Percentiles rank a stretch among this genome's conserved stretches.
Conservation (phyloP, 2,797 vertebrate species). For the Coregonus suidteri region DNA sequence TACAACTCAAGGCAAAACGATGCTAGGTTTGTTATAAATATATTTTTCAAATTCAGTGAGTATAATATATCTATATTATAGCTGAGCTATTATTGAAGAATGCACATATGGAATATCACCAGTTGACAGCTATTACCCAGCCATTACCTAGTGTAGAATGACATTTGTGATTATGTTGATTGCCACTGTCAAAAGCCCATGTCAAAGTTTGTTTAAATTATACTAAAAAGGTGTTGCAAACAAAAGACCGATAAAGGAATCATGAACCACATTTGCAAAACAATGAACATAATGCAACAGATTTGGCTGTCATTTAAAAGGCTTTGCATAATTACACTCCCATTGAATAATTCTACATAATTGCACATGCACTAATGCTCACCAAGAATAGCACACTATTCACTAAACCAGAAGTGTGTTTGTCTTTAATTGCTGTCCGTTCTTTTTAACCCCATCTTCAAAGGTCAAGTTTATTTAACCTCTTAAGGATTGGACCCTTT, state of each 20-base stretch:
- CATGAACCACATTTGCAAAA: constrained; percentile 77
- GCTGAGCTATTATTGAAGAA: constrained; percentile 12
- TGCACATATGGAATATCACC: constrained; percentile 33
- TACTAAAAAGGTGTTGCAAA: constrained; percentile 76
- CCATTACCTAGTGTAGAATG: constrained; percentile 42
- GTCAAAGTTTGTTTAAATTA: constrained; percentile 78
- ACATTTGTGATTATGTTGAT: constrained; percentile 61
- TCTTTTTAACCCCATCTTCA: constrained; percentile 59
- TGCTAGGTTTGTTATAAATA: neutral
- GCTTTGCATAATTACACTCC: constrained; percentile 76
- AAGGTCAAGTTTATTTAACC: constrained; percentile 48
- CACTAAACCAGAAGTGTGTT: constrained; percentile 42
- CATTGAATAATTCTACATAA: constrained; percentile 78
- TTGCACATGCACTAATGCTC: constrained; percentile 70
- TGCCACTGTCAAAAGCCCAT: constrained; percentile 65
- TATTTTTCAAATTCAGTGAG: neutral
- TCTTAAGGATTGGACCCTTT: too few relatives aligned
- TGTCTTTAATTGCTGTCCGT: constrained; percentile 54
- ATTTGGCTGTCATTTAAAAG: constrained; percentile 74
- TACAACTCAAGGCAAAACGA: neutral
- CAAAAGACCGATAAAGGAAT: constrained; percentile 69
- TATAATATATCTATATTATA: neutral
- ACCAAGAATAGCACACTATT: constrained; percentile 57
- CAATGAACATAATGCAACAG: constrained; percentile 72
- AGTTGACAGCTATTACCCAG: constrained; percentile 27